phyloP scores from a whole-genome alignment of 2,888 invertebrate genomes.

The Lagria hirta region DNA sequence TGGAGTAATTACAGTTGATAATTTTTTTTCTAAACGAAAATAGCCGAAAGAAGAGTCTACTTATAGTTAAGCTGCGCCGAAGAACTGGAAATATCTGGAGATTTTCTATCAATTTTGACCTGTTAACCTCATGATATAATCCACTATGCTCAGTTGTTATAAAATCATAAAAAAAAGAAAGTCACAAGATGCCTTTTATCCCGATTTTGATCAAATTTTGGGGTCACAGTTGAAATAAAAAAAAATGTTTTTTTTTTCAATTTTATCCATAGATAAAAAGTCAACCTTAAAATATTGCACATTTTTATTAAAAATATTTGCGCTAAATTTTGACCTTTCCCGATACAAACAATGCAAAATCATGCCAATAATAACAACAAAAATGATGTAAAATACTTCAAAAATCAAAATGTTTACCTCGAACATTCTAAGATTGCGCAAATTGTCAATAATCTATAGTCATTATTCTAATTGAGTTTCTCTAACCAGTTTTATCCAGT shows the following conservation, averaged over 20 bases:
- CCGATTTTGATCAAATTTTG: no score
- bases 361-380: slow-evolving; percentile 1
- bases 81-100: slow-evolving; percentile 8
- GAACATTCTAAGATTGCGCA: slow-evolving; percentile 15
- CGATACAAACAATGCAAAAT: no score
- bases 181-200: neutral
- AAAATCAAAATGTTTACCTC: slow-evolving; percentile 14
- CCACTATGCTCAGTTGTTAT: neutral
- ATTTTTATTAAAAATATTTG: no score
- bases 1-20: no score
- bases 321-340: no score
- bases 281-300: no score
- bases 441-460: slow-evolving; percentile 12
- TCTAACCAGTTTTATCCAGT: slow-evolving; percentile 43
- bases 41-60: no score
- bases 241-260: no score
- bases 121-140: slow-evolving; percentile 12
- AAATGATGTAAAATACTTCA: neutral
- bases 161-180: neutral
- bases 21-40: no score
- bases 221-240: no score
- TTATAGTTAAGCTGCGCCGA: no score
- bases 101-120: slow-evolving; percentile 6
- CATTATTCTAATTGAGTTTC: slow-evolving; percentile 36
- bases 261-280: no score